These are phyloP conservation scores for Melanogrammus aeglefinus DNA, from an alignment of 2,797 vertebrate species.

Conservation along the genomic window DNA sequence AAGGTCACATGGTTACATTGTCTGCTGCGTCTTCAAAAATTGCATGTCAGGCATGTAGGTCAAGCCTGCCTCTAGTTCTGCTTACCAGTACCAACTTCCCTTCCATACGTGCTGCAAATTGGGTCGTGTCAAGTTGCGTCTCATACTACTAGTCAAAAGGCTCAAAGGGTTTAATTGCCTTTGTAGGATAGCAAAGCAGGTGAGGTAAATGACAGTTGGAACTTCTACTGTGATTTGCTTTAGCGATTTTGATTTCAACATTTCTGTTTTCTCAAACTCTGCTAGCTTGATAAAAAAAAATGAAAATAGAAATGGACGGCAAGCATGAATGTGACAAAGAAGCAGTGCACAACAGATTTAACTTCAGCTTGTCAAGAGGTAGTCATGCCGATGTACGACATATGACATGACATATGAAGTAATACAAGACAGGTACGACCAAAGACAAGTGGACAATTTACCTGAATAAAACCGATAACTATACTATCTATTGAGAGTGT, in stretches of 20 bases:
- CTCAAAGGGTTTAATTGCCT: background rate
- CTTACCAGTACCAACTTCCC: background rate
- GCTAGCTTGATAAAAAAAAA: no score
- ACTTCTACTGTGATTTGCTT: no score
- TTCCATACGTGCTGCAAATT: no score
- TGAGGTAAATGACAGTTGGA: no score
- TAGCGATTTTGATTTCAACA: no score
- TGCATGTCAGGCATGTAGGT: background rate
- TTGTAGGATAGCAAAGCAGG: background rate
- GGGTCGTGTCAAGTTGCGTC: no score
- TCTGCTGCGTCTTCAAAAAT: background rate
- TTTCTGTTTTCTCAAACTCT: no score
- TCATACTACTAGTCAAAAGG: background rate
- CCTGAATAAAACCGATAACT: background rate
- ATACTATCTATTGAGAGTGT: background rate
- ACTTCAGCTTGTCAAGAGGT: background rate
- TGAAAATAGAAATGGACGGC: background rate
- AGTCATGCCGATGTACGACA: background rate
- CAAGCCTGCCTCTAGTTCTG: background rate
- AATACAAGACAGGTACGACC: background rate
- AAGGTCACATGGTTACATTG: background rate
- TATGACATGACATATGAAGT: background rate
- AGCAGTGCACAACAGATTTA: background rate
- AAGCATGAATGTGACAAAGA: background rate
- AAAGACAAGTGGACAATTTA: background rate